Conservation (phyloP, 2,113 vertebrate genomes). For the Gadus macrocephalus region DNA sequence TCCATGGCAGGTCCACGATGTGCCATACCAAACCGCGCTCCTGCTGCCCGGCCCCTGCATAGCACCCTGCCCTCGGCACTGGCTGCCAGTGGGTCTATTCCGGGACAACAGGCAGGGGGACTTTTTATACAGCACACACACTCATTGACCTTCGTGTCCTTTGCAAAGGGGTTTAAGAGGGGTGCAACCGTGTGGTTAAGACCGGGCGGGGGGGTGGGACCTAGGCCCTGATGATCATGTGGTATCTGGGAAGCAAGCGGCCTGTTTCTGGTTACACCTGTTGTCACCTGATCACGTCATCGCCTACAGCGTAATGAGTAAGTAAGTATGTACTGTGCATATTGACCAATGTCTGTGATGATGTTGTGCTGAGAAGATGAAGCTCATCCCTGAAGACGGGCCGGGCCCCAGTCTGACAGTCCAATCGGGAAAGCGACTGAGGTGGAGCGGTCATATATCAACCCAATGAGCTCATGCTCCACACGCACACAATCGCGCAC, state of each 20-base stretch:
- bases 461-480: slow-evolving; percentile 61
- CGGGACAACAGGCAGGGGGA: background rate
- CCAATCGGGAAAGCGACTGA: slow-evolving; percentile 63
- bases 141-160: no score
- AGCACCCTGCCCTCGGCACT: no score
- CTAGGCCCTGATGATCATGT: no score
- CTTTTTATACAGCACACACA: no score
- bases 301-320: slow-evolving; percentile 36
- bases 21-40: background rate
- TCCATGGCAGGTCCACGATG: slow-evolving; percentile 1
- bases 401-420: slow-evolving; percentile 44
- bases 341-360: slow-evolving; percentile 38
- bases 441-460: slow-evolving; percentile 43
- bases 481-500: no score
- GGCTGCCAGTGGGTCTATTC: background rate
- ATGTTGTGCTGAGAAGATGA: slow-evolving; percentile 57
- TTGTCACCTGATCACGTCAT: background rate
- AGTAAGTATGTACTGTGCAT: slow-evolving; percentile 29
- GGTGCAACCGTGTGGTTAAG: no score
- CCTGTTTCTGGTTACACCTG: slow-evolving; percentile 26
- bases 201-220: no score
- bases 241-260: no score
- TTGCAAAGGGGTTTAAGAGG: no score
- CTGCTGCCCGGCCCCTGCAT: background rate
- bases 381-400: slow-evolving; percentile 43